Percentiles rank a stretch among this genome's conserved stretches.
Conservation (phyloP, 2,113 vertebrate genomes). For the Pitta sordida region DNA sequence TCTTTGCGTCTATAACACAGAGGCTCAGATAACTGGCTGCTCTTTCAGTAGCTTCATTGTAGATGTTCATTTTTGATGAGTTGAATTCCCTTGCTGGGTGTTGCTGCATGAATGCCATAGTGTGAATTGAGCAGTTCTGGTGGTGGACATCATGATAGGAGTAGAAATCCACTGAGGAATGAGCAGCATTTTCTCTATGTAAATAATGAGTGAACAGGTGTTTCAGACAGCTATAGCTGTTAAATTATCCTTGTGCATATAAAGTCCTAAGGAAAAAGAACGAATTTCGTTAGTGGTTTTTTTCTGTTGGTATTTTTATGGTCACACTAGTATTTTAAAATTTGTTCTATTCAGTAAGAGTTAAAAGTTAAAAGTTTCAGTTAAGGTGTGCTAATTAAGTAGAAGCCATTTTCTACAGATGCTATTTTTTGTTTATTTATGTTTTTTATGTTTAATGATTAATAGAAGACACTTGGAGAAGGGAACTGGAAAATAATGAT, state of each 20-base stretch:
- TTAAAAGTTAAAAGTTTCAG: not conserved
- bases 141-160: not conserved
- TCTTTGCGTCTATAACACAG: not conserved
- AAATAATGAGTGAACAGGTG: not conserved
- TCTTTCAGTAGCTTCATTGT: not conserved
- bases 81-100: not conserved
- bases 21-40: not conserved
- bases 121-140: not conserved
- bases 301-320: not conserved
- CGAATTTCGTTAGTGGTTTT: not conserved
- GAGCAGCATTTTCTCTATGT: not conserved
- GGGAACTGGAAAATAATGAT: not conserved
- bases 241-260: not conserved
- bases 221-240: not conserved
- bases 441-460: conserved; percentile 1
- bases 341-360: not conserved
- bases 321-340: not conserved
- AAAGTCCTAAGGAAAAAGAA: not conserved
- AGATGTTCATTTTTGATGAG: not conserved
- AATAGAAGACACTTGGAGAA: not conserved
- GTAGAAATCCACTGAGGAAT: not conserved
- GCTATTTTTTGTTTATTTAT: conserved; percentile 50
- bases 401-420: not conserved
- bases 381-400: not conserved
- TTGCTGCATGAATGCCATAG: not conserved